These are phyloP conservation scores for Stylophora pistillata DNA, from an alignment of 64 coral and sea anemone species.

Conservation along the genomic window DNA sequence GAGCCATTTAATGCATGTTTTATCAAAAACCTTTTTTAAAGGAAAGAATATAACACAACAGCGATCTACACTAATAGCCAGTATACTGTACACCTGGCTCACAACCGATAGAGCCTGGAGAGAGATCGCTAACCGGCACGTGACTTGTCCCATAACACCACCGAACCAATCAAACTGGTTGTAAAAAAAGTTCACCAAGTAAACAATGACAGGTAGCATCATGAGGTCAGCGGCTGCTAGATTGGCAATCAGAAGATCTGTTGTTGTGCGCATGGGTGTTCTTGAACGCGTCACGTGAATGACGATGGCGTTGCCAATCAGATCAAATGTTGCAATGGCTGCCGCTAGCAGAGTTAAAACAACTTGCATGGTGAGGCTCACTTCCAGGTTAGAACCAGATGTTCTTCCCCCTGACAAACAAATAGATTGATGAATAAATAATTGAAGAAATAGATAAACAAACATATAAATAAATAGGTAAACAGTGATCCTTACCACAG, in stretches of 20 bases:
- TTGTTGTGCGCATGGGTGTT: conserved; percentile 44
- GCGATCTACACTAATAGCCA: conserved; percentile 56
- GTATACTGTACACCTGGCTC: conserved; percentile 39
- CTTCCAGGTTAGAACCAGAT: not conserved
- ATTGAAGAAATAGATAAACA: not conserved
- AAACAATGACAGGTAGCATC: conserved; percentile 43
- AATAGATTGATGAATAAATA: not conserved
- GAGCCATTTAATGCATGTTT: conserved; percentile 1
- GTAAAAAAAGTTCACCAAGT: conserved; percentile 57
- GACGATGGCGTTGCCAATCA: conserved; percentile 40
- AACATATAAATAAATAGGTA: no score
- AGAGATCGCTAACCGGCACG: conserved; percentile 32
- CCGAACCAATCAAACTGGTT: conserved; percentile 51
- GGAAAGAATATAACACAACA: conserved; percentile 50
- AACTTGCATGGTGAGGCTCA: not conserved
- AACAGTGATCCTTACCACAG: no score
- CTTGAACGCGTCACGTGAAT: conserved; percentile 47
- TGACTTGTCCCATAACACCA: conserved; percentile 38
- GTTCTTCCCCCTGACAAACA: not conserved
- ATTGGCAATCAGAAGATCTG: conserved; percentile 54
- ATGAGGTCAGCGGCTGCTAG: conserved; percentile 68
- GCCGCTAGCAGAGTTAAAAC: conserved; percentile 35
- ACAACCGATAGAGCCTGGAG: conserved; percentile 52
- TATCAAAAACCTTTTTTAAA: conserved; percentile 41
- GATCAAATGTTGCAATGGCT: conserved; percentile 2